Evolutionary conservation across 2,797 vertebrate species (phyloP).

Genomic region (Sciaenops ocellatus): DNA sequence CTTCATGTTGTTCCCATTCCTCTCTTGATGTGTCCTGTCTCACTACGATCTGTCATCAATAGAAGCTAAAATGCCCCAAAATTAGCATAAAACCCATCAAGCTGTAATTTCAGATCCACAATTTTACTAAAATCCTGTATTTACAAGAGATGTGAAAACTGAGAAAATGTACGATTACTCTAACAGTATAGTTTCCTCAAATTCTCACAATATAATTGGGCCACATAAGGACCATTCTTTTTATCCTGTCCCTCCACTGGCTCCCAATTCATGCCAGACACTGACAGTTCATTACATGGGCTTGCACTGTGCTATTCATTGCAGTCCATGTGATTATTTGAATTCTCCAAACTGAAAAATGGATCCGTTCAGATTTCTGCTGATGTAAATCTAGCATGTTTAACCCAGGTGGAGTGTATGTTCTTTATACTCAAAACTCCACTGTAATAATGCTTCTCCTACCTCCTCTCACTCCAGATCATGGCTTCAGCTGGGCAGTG

Average conservation of each 20-base stretch:
- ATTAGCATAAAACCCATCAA: neutral
- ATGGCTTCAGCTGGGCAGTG: constrained; percentile 25
- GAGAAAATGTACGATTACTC: neutral
- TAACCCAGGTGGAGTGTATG: neutral
- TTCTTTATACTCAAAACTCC: neutral
- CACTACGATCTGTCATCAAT: neutral
- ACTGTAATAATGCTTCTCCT: constrained; percentile 11
- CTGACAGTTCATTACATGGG: neutral
- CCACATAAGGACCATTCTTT: neutral
- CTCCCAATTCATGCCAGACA: constrained; percentile 16
- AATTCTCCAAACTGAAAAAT: neutral
- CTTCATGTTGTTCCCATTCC: neutral
- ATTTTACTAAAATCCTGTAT: neutral
- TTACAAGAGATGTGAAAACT: constrained; percentile 18
- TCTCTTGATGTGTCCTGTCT: neutral
- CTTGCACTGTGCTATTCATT: constrained; percentile 35
- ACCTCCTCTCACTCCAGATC: constrained; percentile 32
- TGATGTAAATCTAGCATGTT: neutral
- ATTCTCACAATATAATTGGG: constrained; percentile 17
- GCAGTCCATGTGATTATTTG: neutral
- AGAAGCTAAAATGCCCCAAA: neutral
- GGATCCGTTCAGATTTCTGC: constrained; percentile 2
- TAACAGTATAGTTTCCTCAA: neutral
- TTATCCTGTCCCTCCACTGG: constrained; percentile 11
- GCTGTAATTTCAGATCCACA: neutral